Conservation (phyloP, 2,888 invertebrate species). For the Trachelus troglodyta region DNA sequence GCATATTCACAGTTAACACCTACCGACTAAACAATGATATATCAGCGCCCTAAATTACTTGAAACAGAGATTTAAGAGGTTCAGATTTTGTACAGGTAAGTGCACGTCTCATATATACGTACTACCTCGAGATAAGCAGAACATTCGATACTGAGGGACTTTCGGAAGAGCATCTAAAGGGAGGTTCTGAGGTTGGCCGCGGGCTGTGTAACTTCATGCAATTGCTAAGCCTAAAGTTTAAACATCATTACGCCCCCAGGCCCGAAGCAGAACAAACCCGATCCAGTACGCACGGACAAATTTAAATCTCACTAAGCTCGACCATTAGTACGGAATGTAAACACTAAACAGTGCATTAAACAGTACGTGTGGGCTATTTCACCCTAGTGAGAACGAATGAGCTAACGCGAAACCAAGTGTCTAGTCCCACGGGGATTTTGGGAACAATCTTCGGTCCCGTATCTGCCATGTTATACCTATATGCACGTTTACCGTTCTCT, state of each 20-base stretch:
- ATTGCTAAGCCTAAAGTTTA: constrained; percentile 34
- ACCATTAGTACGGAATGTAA: constrained; percentile 65
- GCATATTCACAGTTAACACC: too few species aligned
- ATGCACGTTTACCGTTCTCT: too few species aligned
- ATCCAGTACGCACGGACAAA: constrained; percentile 51
- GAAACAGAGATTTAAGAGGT: too few species aligned
- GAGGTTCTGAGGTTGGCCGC: constrained; percentile 23
- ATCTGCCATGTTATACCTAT: too few species aligned
- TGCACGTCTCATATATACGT: not conserved
- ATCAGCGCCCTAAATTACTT: too few species aligned
- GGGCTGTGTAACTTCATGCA: constrained; percentile 50
- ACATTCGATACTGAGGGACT: too few species aligned
- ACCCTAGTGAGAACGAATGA: constrained; percentile 40
- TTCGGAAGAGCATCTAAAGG: too few species aligned
- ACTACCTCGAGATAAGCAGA: too few species aligned
- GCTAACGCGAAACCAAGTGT: constrained; percentile 57
- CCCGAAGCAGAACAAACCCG: constrained; percentile 34
- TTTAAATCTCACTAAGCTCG: constrained; percentile 65
- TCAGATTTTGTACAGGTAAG: not conserved
- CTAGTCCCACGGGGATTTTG: constrained; percentile 64
- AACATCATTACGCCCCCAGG: constrained; percentile 20
- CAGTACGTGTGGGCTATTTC: constrained; percentile 37
- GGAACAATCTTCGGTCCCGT: constrained; percentile 15
- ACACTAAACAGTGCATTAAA: constrained; percentile 64
- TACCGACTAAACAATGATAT: not conserved